Percentiles rank a stretch among this genome's conserved stretches.
Evolutionary conservation across 1,140 invertebrate species (phyloP).

Genomic region (Drosophila lacertosa): DNA sequence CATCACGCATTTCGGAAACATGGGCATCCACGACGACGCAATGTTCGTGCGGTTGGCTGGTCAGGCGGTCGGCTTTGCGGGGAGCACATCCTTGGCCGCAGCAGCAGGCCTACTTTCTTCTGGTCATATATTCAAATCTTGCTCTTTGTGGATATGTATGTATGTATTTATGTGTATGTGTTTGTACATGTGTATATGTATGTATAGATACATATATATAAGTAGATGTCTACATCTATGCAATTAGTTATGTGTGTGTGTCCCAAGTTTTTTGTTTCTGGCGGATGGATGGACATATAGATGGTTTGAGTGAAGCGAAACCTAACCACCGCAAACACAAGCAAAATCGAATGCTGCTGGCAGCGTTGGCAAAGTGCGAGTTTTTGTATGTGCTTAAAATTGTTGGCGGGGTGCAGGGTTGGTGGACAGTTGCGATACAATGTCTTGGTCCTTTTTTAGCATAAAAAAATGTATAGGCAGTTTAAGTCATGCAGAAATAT

Average conservation of each 20-base stretch:
- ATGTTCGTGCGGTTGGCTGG: constrained; percentile 59
- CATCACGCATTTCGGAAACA: constrained; percentile 47
- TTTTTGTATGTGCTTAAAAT: constrained; percentile 12
- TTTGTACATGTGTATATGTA: constrained; percentile 25
- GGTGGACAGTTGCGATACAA: constrained; percentile 38
- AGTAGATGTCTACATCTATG: constrained; percentile 21
- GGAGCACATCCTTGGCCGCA: constrained; percentile 70
- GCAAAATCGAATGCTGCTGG: constrained; percentile 58
- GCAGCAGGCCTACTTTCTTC: constrained; percentile 67
- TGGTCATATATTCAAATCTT: constrained; percentile 64
- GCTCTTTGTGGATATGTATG: constrained; percentile 40
- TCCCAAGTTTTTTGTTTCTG: constrained; percentile 49
- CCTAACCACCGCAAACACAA: constrained; percentile 48
- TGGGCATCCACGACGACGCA: constrained; percentile 57
- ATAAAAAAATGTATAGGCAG: constrained; percentile 11
- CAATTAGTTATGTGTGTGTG: constrained; percentile 18
- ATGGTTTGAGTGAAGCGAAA: constrained; percentile 36
- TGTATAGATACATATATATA: constrained; percentile 20
- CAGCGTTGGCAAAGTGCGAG: constrained; percentile 11
- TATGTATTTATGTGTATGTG: constrained; percentile 29
- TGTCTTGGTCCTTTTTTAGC: constrained; percentile 48
- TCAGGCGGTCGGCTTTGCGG: constrained; percentile 53
- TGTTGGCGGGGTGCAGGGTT: constrained; percentile 35
- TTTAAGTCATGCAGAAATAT: constrained; percentile 21
- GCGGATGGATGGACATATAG: constrained; percentile 27